Conservation (phyloP, 2,113 vertebrate genomes). For the Campylomormyrus numenius region DNA sequence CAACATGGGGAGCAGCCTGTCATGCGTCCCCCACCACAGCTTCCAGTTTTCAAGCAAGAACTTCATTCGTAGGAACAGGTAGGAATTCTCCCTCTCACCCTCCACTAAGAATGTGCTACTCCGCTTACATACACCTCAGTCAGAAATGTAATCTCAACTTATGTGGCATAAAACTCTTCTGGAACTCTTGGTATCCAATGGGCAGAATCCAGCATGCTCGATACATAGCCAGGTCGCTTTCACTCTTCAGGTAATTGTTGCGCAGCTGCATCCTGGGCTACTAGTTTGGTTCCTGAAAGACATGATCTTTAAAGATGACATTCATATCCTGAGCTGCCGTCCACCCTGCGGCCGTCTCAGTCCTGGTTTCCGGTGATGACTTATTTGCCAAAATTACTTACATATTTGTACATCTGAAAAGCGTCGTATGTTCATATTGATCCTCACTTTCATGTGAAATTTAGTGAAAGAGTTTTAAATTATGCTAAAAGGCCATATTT, state of each 20-base stretch:
- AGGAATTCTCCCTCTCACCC: constrained; percentile 13
- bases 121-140: background rate
- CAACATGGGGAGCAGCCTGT: constrained; percentile 68
- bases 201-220: background rate
- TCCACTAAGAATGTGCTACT: background rate
- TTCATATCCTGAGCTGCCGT: too few relatives aligned
- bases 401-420: background rate
- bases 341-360: background rate
- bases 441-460: background rate
- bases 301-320: background rate
- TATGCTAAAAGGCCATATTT: background rate
- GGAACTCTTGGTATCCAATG: background rate
- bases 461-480: background rate
- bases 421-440: background rate
- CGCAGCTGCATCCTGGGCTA: background rate
- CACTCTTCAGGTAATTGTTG: background rate
- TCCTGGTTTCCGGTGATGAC: background rate
- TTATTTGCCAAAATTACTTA: background rate
- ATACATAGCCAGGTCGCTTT: background rate
- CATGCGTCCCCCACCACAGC: constrained; percentile 67
- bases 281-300: background rate
- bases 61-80: constrained; percentile 71
- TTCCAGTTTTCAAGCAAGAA: constrained; percentile 67
- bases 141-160: background rate
- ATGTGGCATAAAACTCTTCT: background rate